Evolutionary conservation across 2,888 invertebrate species (phyloP), one percentile per base, ranked within the genome.

Genomic region (Brenthis hecate): DNA sequence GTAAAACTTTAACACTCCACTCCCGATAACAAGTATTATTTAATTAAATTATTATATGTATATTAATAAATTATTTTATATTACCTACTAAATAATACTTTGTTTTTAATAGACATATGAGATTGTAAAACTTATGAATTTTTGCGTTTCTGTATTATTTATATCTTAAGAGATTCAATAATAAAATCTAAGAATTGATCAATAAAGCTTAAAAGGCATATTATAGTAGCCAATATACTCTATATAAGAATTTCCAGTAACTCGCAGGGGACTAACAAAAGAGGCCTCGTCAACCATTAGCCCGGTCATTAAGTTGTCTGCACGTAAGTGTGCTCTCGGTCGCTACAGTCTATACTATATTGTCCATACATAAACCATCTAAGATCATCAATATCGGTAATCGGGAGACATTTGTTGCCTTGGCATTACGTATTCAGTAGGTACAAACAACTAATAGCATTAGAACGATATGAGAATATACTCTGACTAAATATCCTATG

Each of bases 291-390:
- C 75, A 76, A 71, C 81, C 80, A 83, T 84, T 85, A 82, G 79
- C 77, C 72, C 73, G 76, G 77, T 81, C 82, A 82, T 86, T 84
- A 84, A 80, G 80, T 78, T 80, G 81, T 78, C 80, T 81, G 80
- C 76, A 79, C 77, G 77, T 78, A 81, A 80, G 76, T 76, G 77
- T 75, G 78, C 78, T 78, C 80, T 79, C 77, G 76, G 77, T 78
- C 78, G 76, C 56, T 68, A 68, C 13, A 16, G 50, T 23, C 48
- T 60, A 68, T 66, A 68, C 68, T 68, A 70, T 69, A 69, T 56
- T 55, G 63, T 48, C 56, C 53, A 63, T 69, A 73, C 71, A 72
- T 64, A 70, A 71, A 64, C 64, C 36, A 58, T 67, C 63, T 69
- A 13, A 56, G 66, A 65, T 67, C 62, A 69, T 69, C 65, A 65